phyloP scores from a whole-genome alignment of 2,888 invertebrate species.

The Machimus atricapillus region DNA sequence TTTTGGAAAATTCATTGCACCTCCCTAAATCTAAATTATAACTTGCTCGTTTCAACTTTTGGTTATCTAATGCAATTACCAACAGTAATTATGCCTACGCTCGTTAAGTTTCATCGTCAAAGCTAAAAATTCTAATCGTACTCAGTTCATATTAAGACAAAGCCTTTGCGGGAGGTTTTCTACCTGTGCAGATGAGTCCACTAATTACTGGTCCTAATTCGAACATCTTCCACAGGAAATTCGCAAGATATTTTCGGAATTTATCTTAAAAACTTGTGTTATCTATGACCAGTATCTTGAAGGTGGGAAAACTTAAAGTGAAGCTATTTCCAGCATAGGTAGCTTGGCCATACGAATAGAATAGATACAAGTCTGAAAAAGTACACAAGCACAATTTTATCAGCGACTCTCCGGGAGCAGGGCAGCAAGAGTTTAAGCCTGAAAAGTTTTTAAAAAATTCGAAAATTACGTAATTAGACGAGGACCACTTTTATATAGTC shows the following conservation, averaged over 20 bases:
- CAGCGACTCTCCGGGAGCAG: background rate
- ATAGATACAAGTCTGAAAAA: constrained; percentile 9
- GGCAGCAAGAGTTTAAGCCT: background rate
- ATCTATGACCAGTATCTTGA: background rate
- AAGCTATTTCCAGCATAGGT: background rate
- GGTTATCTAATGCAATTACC: background rate
- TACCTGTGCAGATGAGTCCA: background rate
- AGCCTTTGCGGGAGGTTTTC: background rate
- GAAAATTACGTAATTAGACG: constrained; percentile 32
- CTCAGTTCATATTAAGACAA: background rate
- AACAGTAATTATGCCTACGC: background rate
- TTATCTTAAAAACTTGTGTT: constrained; percentile 23
- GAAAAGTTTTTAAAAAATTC: constrained; percentile 5
- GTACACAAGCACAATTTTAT: constrained; percentile 5
- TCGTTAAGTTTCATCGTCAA: background rate
- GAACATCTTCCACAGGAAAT: background rate
- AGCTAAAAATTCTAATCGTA: background rate
- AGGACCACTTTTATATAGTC: constrained; percentile 13
- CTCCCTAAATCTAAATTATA: background rate
- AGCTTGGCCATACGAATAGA: background rate
- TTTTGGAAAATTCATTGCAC: too few species aligned
- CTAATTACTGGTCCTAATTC: background rate
- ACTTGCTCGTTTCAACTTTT: background rate
- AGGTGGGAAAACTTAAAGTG: constrained; percentile 1
- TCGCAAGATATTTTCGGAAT: background rate